These are phyloP conservation scores for Tupiocoris notatus DNA, from an alignment of 2,888 invertebrate genomes.

Conservation along the genomic window DNA sequence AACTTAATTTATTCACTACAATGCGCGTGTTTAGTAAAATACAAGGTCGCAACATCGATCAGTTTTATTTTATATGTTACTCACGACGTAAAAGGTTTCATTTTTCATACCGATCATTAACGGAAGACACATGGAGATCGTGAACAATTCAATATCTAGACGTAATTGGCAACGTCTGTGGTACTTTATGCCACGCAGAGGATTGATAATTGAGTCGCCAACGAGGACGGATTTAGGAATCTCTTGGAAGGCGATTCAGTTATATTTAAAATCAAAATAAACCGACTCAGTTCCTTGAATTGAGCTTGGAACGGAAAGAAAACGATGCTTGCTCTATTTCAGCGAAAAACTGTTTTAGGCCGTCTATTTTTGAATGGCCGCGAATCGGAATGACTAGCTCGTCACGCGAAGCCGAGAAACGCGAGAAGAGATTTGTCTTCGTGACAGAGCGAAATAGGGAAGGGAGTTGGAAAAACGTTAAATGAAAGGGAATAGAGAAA, in stretches of 20 bases:
- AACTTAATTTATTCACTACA: too few species aligned
- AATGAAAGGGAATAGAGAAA: background rate
- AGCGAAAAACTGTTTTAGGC: background rate
- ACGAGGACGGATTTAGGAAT: background rate
- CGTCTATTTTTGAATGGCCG: background rate
- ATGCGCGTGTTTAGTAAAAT: too few species aligned
- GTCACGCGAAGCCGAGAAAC: background rate
- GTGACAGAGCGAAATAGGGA: background rate
- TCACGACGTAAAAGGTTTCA: too few species aligned
- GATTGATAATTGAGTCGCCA: background rate
- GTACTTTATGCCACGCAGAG: too few species aligned
- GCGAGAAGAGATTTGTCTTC: background rate
- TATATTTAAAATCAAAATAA: background rate
- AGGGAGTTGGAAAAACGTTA: too few species aligned
- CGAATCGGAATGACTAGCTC: background rate
- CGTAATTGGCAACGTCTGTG: too few species aligned
- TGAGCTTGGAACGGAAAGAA: background rate
- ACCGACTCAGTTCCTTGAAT: background rate
- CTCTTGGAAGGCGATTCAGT: background rate
- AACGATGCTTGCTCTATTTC: background rate
- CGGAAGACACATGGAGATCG: too few species aligned
- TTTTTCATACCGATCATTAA: too few species aligned
- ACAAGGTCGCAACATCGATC: too few species aligned
- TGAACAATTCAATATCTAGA: too few species aligned
- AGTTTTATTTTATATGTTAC: too few species aligned